A percentile compares a stretch with the other conserved stretches of the same genome.
phyloP scores from a whole-genome alignment of 2,797 vertebrate species.

The Florisuga fusca region DNA sequence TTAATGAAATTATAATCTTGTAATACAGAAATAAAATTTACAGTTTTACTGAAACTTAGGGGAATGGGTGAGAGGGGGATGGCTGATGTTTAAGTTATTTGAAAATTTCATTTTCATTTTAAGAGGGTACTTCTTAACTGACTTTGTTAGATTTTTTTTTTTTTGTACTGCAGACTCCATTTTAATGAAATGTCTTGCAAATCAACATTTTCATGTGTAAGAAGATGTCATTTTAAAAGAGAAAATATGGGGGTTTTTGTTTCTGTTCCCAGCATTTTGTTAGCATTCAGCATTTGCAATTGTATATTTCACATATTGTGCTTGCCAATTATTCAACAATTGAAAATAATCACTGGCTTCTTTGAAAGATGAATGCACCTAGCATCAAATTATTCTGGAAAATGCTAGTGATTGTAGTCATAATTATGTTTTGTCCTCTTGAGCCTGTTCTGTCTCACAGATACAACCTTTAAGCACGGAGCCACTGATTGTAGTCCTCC shows the following conservation, averaged over 20 bases:
- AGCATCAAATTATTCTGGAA: background rate
- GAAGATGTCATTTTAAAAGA: background rate
- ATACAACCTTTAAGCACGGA: background rate
- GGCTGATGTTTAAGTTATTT: background rate
- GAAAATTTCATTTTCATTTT: background rate
- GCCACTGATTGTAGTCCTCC: background rate
- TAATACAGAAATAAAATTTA: background rate
- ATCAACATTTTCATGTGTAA: background rate
- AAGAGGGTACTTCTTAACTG: background rate
- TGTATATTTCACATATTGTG: background rate
- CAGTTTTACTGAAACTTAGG: background rate
- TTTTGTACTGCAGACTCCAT: background rate
- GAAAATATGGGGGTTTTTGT: fast-evolving
- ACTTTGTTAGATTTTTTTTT: background rate
- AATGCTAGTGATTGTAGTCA: background rate
- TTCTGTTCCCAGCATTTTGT: background rate
- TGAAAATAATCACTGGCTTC: background rate
- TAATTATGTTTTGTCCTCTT: background rate
- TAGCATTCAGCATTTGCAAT: background rate
- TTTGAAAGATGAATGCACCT: background rate
- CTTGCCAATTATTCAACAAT: background rate
- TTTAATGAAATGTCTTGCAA: background rate
- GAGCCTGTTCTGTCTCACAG: background rate
- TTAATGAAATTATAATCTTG: background rate
- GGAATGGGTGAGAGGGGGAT: background rate